phyloP scores from a whole-genome alignment of 2,888 invertebrate species.

The Standfussiana lucernea region DNA sequence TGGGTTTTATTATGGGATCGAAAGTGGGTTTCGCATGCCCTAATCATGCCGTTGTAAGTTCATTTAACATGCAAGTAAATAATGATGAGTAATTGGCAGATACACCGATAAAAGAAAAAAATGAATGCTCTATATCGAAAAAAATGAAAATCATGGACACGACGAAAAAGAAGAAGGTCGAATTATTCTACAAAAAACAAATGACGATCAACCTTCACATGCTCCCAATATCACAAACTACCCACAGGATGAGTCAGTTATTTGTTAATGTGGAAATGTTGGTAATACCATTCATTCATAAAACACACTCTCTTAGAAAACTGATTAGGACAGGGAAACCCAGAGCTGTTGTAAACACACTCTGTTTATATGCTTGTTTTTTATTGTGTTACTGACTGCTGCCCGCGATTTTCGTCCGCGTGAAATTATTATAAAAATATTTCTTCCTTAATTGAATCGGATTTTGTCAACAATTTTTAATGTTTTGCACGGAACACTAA shows the following conservation, averaged over 20 bases:
- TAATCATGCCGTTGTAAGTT: too few species aligned
- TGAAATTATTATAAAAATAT: too few species aligned
- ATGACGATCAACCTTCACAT: background rate
- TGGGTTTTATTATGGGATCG: too few species aligned
- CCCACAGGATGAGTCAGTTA: slow-evolving; percentile 27
- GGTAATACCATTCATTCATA: slow-evolving; percentile 49
- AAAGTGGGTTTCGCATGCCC: too few species aligned
- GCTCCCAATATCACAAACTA: background rate
- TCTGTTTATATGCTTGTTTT: slow-evolving; percentile 20
- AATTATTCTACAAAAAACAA: background rate
- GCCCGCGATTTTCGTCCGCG: too few species aligned
- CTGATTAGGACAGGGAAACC: slow-evolving; percentile 26
- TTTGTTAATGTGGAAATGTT: slow-evolving; percentile 37
- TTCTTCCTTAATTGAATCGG: too few species aligned
- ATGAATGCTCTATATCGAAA: background rate
- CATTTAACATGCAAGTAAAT: too few species aligned
- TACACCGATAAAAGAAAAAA: background rate
- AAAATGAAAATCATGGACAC: too few species aligned
- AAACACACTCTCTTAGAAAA: slow-evolving; percentile 12
- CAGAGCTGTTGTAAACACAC: slow-evolving; percentile 15
- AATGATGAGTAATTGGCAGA: background rate
- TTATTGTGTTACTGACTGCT: too few species aligned
- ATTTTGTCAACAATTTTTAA: too few species aligned
- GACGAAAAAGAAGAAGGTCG: too few species aligned
- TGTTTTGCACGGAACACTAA: too few species aligned